Base-by-base conservation (phyloP, 2,888 invertebrate genomes). In the Agonopterix arenella region DNA sequence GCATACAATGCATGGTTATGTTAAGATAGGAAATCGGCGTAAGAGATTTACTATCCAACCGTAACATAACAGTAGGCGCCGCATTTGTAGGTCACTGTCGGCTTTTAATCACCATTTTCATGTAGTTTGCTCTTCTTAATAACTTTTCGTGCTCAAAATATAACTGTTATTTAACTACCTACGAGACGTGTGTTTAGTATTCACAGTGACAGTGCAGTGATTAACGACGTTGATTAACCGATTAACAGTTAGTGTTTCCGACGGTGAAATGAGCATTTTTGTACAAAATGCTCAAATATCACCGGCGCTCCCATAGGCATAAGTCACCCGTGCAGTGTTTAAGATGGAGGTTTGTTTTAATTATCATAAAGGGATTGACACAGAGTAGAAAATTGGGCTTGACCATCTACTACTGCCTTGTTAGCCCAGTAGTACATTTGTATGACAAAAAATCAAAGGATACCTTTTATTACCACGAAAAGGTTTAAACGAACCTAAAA, bases 281-380 rank as follows among this genome's bases (percentile, higher is more conserved):
- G 58, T 69, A 65, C 77, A 86, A 88, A 86, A 89, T 89, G 90
- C 89, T 90, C 80, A 89, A 85, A 76, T 88, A 86, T 86, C 89
- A 89, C 76, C 86, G 89, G 61, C 85, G 89, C 56, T 86, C 86
- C 47, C 89, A 88, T 69, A 85, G 86, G 61, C 83, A 89, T 71
- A 89, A 90, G 62, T 86, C 88, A 44, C 88, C 89, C 11, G 89
- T 90, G 57, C 84, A 81, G 66, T 89, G 89, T 63, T 76, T 89
- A 62, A 72, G 80, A 84, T 90, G 89, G 89, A 89, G 89, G 89
- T 90, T 7, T 11, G 48, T 48, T 28, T 28, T 28, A 28, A 28
- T 28, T 28, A 5, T 28, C 28, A 28, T 28, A 28, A 28, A 28
- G 5, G 5, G 28, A 28, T 28, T 28, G 28, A 7, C 5, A 28